Evolutionary conservation across 2,888 invertebrate species (phyloP), one percentile per base, ranked within the genome.

Genomic region (Drosophila bunnanda): DNA sequence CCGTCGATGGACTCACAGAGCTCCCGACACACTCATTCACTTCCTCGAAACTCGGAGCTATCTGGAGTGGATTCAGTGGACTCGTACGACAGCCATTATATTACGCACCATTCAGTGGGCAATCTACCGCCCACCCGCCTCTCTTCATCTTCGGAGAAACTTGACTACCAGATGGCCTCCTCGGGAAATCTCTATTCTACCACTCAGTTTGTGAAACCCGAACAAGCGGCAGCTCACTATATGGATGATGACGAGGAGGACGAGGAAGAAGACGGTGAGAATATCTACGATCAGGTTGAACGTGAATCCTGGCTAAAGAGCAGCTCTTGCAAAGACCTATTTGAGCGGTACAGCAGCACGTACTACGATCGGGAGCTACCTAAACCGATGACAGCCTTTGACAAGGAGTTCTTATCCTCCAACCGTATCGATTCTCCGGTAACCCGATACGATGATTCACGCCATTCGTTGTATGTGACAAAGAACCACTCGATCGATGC

Each of bases 241-340:
- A 89, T 88, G 46, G 90, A 89, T 38, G 85, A 90, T 57, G 90
- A 89, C 10, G 89, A 90, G 6, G 89, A 89, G n/a, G 90, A 88
- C 6, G 82, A 80, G 46, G 79, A 77, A 2, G 72, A 68, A 32
- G 77, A 73, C 7, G 83, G 80, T 3, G 85, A 80, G 68, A 92
- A 91, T 48, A 91, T 91, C 39, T 91, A 91, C 72, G 91, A 91
- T 77, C 88, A 91, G 88, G 92, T 92, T 4, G 90, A 91, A 58
- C 92, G 92, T 52, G 92, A 92, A 48, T 89, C 92, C 20, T 96
- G 96, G 96, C 95, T 96, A 76, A 95, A 96, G 90, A 96, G 96
- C 91, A 95, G 96, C 85, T 96, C 96, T 89, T 96, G 96, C 92
- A 95, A 96, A 92, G 96, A 97, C 90, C 94, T 97, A 72, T 95